Conservation (phyloP, 2,113 vertebrate genomes). For the Syrrhaptes paradoxus region DNA sequence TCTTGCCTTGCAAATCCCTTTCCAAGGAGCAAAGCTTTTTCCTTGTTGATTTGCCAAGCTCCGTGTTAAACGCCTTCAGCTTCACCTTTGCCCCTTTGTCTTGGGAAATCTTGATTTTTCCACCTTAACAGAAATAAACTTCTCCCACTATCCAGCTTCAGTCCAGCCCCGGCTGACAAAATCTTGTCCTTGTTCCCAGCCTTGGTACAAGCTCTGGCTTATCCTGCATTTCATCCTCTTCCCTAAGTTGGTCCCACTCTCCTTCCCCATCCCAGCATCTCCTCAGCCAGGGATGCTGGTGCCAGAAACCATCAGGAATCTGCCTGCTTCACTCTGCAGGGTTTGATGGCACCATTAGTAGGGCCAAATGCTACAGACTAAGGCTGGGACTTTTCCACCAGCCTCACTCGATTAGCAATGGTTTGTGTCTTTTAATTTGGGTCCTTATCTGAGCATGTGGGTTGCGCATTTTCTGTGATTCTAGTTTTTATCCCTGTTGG, state of each 20-base stretch:
- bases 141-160: background rate
- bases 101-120: background rate
- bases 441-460: fast-evolving
- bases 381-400: background rate
- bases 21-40: background rate
- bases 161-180: background rate
- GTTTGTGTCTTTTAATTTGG: background rate
- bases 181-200: background rate
- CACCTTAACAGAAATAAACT: background rate
- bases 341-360: background rate
- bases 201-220: background rate
- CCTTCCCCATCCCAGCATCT: background rate
- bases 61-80: fast-evolving
- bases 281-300: background rate
- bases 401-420: fast-evolving
- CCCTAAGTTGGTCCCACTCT: background rate
- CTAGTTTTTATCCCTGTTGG: fast-evolving
- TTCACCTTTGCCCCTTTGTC: background rate
- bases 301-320: background rate
- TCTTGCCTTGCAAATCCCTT: background rate
- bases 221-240: fast-evolving
- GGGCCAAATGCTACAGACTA: no score
- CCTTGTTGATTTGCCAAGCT: background rate
- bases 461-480: background rate
- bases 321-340: no score